Conservation (phyloP, 2,797 vertebrate genomes). For the Tokudaia muenninki region DNA sequence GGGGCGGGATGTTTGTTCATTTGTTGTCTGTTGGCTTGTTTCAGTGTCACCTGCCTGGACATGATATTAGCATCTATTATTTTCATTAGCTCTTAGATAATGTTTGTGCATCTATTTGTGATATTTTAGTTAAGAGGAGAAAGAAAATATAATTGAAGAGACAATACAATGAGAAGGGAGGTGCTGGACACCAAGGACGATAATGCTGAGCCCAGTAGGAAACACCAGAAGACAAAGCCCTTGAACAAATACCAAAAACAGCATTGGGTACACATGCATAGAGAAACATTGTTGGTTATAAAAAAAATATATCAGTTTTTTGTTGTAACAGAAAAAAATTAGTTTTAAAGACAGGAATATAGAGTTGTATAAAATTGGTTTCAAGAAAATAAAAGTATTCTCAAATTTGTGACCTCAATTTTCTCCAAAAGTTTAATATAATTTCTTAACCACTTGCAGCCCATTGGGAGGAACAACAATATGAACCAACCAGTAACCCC, state of each 20-base stretch:
- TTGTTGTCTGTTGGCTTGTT: background rate
- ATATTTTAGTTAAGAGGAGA: conserved; percentile 9
- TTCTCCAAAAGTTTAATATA: conserved; percentile 8
- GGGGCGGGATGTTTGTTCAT: background rate
- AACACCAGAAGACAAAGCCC: background rate
- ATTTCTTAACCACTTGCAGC: background rate
- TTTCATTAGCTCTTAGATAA: background rate
- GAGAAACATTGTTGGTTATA: background rate
- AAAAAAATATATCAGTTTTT: background rate
- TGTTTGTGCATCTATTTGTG: background rate
- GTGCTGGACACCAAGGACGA: background rate
- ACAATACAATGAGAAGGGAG: background rate
- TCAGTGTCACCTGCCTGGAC: background rate
- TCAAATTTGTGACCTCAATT: background rate
- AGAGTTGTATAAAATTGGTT: background rate
- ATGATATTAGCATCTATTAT: background rate
- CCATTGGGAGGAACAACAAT: too few species aligned
- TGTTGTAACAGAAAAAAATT: background rate
- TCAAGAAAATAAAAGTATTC: conserved; percentile 5
- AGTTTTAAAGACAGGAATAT: background rate
- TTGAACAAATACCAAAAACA: background rate
- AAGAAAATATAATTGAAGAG: background rate
- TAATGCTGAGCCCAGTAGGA: background rate
- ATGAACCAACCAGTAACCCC: too few species aligned
- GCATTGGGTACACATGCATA: too few species aligned